Evolutionary conservation across 64 coral and sea anemone species (phyloP).

Genomic region (Trachythela sp.): DNA sequence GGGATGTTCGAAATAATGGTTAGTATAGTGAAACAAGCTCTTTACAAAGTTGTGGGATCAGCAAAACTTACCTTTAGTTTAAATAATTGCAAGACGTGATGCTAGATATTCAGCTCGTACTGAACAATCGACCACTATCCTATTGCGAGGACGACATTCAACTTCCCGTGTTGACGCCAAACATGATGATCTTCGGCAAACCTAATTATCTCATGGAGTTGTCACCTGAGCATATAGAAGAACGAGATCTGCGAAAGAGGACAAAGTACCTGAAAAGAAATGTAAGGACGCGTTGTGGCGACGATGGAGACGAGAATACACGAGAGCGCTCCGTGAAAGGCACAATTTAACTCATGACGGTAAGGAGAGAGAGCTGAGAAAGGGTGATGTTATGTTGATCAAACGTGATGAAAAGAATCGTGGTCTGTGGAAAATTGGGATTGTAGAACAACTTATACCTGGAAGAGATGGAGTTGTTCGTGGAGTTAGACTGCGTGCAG

Average conservation of each 20-base stretch:
- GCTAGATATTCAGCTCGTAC: conserved; percentile 16
- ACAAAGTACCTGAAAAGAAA: conserved; percentile 15
- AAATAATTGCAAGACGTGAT: conserved; percentile 32
- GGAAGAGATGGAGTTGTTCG: conserved; percentile 47
- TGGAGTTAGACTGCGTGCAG: conserved; percentile 31
- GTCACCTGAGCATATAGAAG: not conserved
- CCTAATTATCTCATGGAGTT: conserved; percentile 13
- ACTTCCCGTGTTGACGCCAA: conserved; percentile 20
- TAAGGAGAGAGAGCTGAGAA: not conserved
- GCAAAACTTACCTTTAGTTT: not conserved
- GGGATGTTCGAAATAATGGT: conserved; percentile 25
- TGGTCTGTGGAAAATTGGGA: conserved; percentile 47
- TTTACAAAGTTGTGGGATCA: conserved; percentile 14
- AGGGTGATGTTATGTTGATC: conserved; percentile 43
- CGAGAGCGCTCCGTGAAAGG: conserved; percentile 16
- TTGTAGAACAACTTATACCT: conserved; percentile 26
- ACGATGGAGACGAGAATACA: conserved; percentile 35
- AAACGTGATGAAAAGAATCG: conserved; percentile 47
- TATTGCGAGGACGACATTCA: conserved; percentile 14
- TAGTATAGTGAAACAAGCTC: not conserved
- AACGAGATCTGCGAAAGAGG: not conserved
- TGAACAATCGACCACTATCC: not conserved
- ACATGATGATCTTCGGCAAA: not conserved
- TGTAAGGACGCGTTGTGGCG: conserved; percentile 32
- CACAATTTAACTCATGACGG: not conserved